Base-by-base conservation (phyloP, 1,140 invertebrate species). In the Drosophila sucinea region DNA sequence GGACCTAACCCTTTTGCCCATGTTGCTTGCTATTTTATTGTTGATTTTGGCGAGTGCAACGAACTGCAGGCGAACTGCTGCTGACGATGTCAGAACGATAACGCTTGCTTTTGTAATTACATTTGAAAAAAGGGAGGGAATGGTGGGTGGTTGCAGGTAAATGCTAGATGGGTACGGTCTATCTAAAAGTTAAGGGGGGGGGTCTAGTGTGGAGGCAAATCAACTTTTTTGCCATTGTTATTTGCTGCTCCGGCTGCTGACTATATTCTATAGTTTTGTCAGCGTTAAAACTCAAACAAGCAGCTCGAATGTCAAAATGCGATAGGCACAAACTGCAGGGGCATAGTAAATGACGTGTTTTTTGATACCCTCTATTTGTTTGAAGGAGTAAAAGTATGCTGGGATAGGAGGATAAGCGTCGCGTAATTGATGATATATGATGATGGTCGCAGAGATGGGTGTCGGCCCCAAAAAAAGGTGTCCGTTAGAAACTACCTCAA, bases 51-150 rank as follows among this genome's bases (percentile, higher is more conserved):
- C 72, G 65, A 82, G 82, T 83, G 82, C 82, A 86, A 87, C 64
- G 83, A 86, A 82, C 82, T 51, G 25, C 17, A 17, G 17, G 17
- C 44, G 79, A 86, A 82, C 82, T 47, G 44, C 7, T 23, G 11
- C 35, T 76, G 61, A 41, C 41, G 47, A 32, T 55, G 44, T 54
- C 63, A 68, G 74, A 82, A 79, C 79, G 70, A 87, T 83, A 89
- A 87, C 73, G 70, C 30, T 32, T 56, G 74, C 67, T 65, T 73
- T 79, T 83, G 79, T 89, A 87, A 89, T 89, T 87, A 87, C 83
- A 73, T 74, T 89, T 89, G 66, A 75, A 67, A 38, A 35, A 58
- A 35, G 73, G 7, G 11, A 10, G 8, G 4, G 11, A 38, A 10
- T 8, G 54, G 35, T 58, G 11, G 11, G 23, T 61, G 3, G 47